Evolutionary conservation across 1,140 invertebrate genomes (phyloP), one percentile per base, ranked within the genome.

Genomic region (Ctenoplectra terminalis): DNA sequence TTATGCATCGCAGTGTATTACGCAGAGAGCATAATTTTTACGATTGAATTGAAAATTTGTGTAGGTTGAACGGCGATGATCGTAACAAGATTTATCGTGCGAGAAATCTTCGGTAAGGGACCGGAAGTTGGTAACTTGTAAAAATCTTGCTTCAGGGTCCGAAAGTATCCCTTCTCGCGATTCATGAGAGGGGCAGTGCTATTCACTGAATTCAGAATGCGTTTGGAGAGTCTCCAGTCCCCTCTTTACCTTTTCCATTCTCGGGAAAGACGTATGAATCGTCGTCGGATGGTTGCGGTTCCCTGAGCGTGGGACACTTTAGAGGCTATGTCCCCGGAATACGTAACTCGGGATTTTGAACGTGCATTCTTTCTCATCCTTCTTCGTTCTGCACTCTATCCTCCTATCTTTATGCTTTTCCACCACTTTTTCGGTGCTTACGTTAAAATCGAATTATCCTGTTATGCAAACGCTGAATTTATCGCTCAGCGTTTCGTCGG

Each of bases 201-300:
- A 84, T 87, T 87, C 85, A 87, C 74, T 87, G 86, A 88, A 88
- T 88, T 88, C 87, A 88, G 80, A 83, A 88, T 88, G 86, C 87
- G 87, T 88, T 88, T 88, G 86, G 83, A 86, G 81, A 88, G 86
- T 88, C 87, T 87, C 71, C 73, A 26, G 82, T 69, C 58, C 70
- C 76, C 74, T 87, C 81, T 84, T 84, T 83, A 75, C 85, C 76
- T 75, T 86, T 76, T 73, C 80, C 58, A 72, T 80, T 83, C 61
- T 63, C 66, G 56, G 85, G 87, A 92, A 92, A 92, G 87, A 92
- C 90, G 89, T 92, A 92, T 92, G 91, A 92, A 91, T 92, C 88
- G 90, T 90, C 90, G 83, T 87, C 72, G 88, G 90, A 91, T 89
- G 89, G 85, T 90, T 85, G 87, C 85, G 89, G 75, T 90, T 91